Base-by-base conservation (phyloP, 2,888 invertebrate genomes). In the Caenorhabditis virilis region DNA sequence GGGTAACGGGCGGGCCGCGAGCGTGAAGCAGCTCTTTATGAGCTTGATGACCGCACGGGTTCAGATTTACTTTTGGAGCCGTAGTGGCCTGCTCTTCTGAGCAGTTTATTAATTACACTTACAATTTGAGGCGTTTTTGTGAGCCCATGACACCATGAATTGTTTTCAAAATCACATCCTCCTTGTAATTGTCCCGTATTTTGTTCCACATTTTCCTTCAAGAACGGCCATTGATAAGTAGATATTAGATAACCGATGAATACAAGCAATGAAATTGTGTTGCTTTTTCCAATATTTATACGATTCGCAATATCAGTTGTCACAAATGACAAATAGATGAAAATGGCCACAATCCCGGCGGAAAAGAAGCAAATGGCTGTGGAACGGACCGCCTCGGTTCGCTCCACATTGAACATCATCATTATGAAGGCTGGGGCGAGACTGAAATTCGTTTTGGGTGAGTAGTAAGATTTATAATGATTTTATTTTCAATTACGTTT, bases 321-420 rank as follows among this genome's bases (percentile, higher is more conserved):
- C 11, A 62, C 35, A 18, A 62, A 57, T 18, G 39, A 35, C 27
- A 51, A 23, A 46, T 62, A 62, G 39, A 62, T 23, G 6, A 39
- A 20, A 16, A 57, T 38, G 13, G 62, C 47, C 20, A 62, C 45
- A 38, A 56, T 42, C 9, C 62, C 57, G 11, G 48, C 30, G 16
- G 45, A 30, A 45, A 62, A 57, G 38, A 62, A 57, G 1, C 56
- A 39, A 6, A 49, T 39, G 16, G 56, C 47, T 47, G 57, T 57
- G 11, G 51, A 39, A 13, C 42, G 52, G 27, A 62, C 62, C 0
- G 62, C 57, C 9, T 52, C 52, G 15, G 25, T 43, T 22, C 57
- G 35, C 25, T 48, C 39, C 46, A 52, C 49, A 22, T 56, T 45
- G 57, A 62, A 62, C 62, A 62, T 62, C 62, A 62, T 62, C 62